Base-by-base conservation (phyloP, 1,140 invertebrate genomes). In the Euwallacea fornicatus region DNA sequence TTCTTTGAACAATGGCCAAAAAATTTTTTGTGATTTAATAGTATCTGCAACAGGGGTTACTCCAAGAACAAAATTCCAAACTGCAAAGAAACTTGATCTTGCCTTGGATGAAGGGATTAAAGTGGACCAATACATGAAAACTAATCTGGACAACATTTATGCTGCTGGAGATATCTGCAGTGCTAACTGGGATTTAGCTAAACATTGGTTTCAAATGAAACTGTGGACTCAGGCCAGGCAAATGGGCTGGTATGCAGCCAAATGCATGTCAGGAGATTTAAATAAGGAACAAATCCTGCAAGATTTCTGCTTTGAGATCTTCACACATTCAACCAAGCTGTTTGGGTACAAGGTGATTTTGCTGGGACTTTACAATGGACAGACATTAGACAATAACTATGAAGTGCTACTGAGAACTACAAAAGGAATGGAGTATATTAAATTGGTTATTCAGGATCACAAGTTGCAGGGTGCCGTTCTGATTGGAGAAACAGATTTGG, bases 171-270 rank as follows among this genome's bases (percentile, higher is more conserved):
- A 99, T 87, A 89, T 95, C 7, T 98, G 95, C 77, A 86, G 86
- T 72, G 89, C 91, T 42, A 81, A 81, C 42, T 98, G 97, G 97
- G 79, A 87, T 13, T 77, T 83, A 62, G 87, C 94, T 0, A 80
- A 85, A 47, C 93, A 97, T 79, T 99, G 97, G 97, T 93, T 97
- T 82, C 96, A 98, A 83, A 96, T 99, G 91, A 85, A 96, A 59
- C 81, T 99, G 2, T 99, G 98, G 98, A 96, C 95, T 6, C 98
- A 99, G 84, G 98, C 97, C 0, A 83, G 95, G 71, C 96, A 98
- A 83, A 99, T 99, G 97, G 98, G 97, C 9, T 85, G 86, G 53
- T 98, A 97, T 85, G 95, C 93, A 11, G 96, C 94, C 0, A 93
- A 94, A 81, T 90, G 91, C 70, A 98, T 99, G 93, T 85, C 88